Base-by-base conservation (phyloP, 2,113 vertebrate genomes). In the Axis porcinus region DNA sequence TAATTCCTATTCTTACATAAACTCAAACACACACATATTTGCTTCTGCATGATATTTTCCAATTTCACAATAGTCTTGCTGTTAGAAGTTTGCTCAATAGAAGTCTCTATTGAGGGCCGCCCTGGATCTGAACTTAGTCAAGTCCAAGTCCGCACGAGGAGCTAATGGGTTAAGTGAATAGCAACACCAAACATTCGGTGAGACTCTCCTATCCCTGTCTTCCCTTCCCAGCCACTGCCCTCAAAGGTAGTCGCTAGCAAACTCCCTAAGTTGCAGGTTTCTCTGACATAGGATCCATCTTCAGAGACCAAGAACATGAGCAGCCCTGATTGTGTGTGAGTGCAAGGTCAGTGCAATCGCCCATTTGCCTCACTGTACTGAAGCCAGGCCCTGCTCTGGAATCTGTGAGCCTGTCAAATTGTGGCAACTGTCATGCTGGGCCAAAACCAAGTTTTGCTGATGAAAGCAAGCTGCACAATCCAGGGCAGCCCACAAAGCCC, bases 361-460 rank as follows among this genome's bases (percentile, higher is more conserved):
- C 64, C 52, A n/a, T n/a, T 54, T 89, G 89, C 74, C 57, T 60
- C 33, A 3, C 14, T 23, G 3, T 2, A 7, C 11, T 12, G n/a
- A 52, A 88, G 21, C 86, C 57, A 70, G 76, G 43, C 9, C 2
- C 58, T 14, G n/a, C 74, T 90, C 9, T 21, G 45, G 25, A 21
- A 54, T 30, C 43, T 62, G 33, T 7, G 23, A 82, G n/a, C 27
- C 28, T 52, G 67, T 70, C 27, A 64, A 52, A 25, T 14, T 36
- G 70, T 52, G 79, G 86, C 78, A 79, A 79, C 17, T 25, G n/a
- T 16, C 33, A 30, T 11, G 2, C 2, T 62, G 50, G 52, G 70
- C 82, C 58, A 43, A 92, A 86, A 78, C 84, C 95, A 55, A 64
- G 57, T 58, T 94, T 60, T 98, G 97, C 54, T 96, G 94, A 76